Evolutionary conservation across 2,113 vertebrate species (phyloP), one percentile per base, ranked within the genome.

Genomic region (Sorex araneus): DNA sequence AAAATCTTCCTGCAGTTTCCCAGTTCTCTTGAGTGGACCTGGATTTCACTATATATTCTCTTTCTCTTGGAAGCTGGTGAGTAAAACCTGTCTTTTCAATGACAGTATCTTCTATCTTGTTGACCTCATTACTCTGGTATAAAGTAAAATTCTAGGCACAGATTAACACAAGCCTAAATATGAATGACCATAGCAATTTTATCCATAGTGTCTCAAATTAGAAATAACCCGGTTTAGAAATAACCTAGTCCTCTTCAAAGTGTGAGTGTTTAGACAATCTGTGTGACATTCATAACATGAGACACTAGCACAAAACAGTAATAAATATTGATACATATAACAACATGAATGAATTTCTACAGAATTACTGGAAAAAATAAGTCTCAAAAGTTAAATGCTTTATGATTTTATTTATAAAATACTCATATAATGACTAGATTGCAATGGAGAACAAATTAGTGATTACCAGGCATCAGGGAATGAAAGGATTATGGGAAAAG

Each of bases 341-440:
- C 36, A 54, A 78, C 13, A 63, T 70, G 28, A 0, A 60, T 64
- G 9, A 36, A 45, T 85, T 71, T 84, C 23, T 43, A 89, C 23
- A 77, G 50, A 82, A 77, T 66, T 69, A 78, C 30, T n/a, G 8
- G 54, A 78, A 96, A 80, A 91, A 74, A 10, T 32, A 32, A 66
- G 13, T 34, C n/a, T 0, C 1, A 27, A 86, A 89, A 71, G 2
- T 0, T 30, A 79, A 11, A 40, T 40, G 40, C 40, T 40, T 40
- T 63, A 43, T 40, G 78, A 63, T 40, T 7, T n/a, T 27, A 32
- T 64, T 94, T 75, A 74, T 34, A 66, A 34, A 66, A 71, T 0
- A 43, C 70, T 80, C 25, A 89, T 80, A 27, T 92, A 81, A 30
- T 40, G 8, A 80, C 18, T 43, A 60, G 63, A 5, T 73, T 63